Conservation (phyloP, 2,113 vertebrate genomes). For the Silurus glanis region DNA sequence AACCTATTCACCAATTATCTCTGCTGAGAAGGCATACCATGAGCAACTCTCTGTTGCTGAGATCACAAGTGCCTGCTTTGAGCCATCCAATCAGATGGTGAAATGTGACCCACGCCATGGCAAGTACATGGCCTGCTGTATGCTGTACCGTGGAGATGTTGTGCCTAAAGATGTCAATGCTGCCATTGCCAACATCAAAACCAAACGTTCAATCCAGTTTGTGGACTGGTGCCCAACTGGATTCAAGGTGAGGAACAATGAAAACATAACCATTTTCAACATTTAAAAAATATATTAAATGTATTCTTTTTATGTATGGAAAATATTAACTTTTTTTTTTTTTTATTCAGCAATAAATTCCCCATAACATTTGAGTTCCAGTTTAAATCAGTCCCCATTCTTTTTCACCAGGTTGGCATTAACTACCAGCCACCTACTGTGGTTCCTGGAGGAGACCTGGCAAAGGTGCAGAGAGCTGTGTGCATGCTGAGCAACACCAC, state of each 20-base stretch:
- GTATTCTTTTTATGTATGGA: too few relatives aligned
- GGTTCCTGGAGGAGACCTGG: slow-evolving; percentile 82
- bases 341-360: neutral
- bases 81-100: slow-evolving; percentile 85
- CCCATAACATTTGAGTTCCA: too few relatives aligned
- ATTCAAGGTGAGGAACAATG: slow-evolving; percentile 76
- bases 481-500: slow-evolving; percentile 90
- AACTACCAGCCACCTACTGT: slow-evolving; percentile 83
- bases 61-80: slow-evolving; percentile 85
- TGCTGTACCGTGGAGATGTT: slow-evolving; percentile 82
- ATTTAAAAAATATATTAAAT: too few relatives aligned
- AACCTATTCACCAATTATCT: slow-evolving; percentile 82
- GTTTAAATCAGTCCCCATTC: neutral
- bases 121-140: slow-evolving; percentile 87
- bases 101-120: slow-evolving; percentile 83
- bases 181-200: slow-evolving; percentile 83
- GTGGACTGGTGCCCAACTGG: slow-evolving; percentile 87
- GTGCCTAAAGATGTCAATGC: slow-evolving; percentile 84
- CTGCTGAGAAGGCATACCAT: slow-evolving; percentile 82
- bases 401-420: slow-evolving; percentile 80
- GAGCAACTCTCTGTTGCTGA: slow-evolving; percentile 82
- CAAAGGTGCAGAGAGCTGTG: slow-evolving; percentile 81
- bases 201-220: slow-evolving; percentile 82
- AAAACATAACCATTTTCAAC: too few relatives aligned
- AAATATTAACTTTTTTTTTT: neutral